Evolutionary conservation across 2,797 vertebrate genomes (phyloP), one percentile per base, ranked within the genome.

Genomic region (Ibycter americanus): DNA sequence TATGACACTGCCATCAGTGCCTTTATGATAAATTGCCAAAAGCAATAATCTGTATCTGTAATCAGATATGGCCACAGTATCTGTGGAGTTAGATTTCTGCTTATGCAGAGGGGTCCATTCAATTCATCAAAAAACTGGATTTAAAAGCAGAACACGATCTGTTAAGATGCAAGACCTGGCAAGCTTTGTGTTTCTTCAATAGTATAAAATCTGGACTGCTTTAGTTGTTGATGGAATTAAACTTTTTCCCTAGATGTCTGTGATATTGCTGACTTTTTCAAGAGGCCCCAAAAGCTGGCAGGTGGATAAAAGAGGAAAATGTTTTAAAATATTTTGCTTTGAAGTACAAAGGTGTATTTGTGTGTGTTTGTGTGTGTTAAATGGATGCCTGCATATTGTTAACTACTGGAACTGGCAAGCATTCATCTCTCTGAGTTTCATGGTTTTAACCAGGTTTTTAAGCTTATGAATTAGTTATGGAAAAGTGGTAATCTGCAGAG

Each of bases 141-240:
- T 90, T 94, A 61, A 86, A 94, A 93, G 87, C 54, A 88, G 77
- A 94, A 83, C 8, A 5, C 44, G 70, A 80, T 90, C 78, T 92
- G 32, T 87, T 95, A 80, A 95, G 74, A 90, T 92, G 88, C 51
- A 97, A 87, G 81, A 67, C 81, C 49, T 80, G 71, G 81, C 71
- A 89, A 84, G 56, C 70, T 90, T 83, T 65, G 7, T 86, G 49
- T 91, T 93, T 70, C 47, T 79, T 90, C 71, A 87, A 3, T 55
- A 70, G 32, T 36, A 46, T 34, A 87, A 95, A 80, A 67, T 87
- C 19, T 11, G 52, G 92, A 55, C 38, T 80, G 52, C 86, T 92
- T 91, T 83, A 49, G 21, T 67, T 94, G 58, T 56, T 83, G 73
- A 61, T 87, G 54, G 81, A 89, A 82, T 94, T 84, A 81, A 90